Base-by-base conservation (phyloP, 1,140 invertebrate genomes). In the Brachionus rubens region DNA sequence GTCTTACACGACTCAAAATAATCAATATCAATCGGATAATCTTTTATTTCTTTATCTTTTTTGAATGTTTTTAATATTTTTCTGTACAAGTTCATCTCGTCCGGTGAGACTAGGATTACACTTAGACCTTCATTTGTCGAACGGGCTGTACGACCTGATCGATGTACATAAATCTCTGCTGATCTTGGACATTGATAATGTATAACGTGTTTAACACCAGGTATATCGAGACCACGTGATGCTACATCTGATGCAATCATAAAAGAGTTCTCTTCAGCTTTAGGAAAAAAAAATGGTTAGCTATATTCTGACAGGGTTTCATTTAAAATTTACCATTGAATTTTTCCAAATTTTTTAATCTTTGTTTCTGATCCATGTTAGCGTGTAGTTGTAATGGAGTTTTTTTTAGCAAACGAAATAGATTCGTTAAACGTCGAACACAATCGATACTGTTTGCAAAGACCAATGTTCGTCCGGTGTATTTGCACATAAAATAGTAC, bases 241-340 rank as follows among this genome's bases (percentile, higher is more conserved):
- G 96, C 96, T 16, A 99, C 94, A 87, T 99, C 96, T 0, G 96
- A 99, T 0, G 96, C 93, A 76, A 99, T 87, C n/a, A 99, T 83
- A 10, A 99, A 79, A 0, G 90, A 89, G 78, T 89, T 87, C 0
- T 77, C 76, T 68, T 81, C 83, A 14, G 16, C 36, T 33, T 24
- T 14, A 26, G n/a, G 33, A 52, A 52, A 52, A 21, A 12, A 3
- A 30, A 14, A 5, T 14, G 7, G 10, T 3, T 10, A 50, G 14
- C 7, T 30, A 33, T n/a, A 1, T 19, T 40, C n/a, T 14, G 33
- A 12, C 7, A 26, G 10, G 14, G 0, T 28, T 48, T 3, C 6
- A 54, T 72, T 41, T 16, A 77, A 48, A 28, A 40, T 26, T 77
- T 87, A 80, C 90, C 89, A 76, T 91, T 88, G 86, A 98, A 99